Conservation (phyloP, 2,797 vertebrate species). For the Falco rusticolus region DNA sequence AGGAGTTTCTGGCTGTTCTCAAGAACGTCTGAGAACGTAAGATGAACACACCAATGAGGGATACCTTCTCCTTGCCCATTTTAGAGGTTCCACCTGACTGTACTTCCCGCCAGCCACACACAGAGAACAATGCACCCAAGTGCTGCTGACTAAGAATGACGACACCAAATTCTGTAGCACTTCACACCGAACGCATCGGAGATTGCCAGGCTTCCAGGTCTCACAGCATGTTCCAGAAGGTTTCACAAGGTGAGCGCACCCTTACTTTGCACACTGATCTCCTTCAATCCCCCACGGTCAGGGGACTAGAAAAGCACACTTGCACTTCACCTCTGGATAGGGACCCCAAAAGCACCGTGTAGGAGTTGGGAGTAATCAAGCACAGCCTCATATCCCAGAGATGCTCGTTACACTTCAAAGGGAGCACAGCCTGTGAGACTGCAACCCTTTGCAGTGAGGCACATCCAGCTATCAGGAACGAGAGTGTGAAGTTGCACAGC, state of each 20-base stretch:
- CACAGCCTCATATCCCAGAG: background rate
- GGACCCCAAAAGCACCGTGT: background rate
- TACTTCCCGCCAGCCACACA: background rate
- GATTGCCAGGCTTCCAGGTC: background rate
- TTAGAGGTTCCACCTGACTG: background rate
- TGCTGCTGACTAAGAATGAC: background rate
- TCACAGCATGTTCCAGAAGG: background rate
- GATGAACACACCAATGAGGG: background rate
- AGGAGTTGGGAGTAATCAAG: background rate
- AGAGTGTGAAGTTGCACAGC: accelerated
- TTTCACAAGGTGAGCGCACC: background rate
- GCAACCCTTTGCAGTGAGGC: background rate
- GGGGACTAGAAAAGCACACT: background rate
- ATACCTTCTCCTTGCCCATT: background rate
- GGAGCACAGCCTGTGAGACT: background rate
- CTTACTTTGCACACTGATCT: background rate
- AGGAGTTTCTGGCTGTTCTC: background rate
- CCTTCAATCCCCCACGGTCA: background rate
- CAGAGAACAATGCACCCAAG: background rate
- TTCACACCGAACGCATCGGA: background rate
- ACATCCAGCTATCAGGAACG: background rate
- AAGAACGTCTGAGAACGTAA: background rate
- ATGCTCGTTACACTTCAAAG: background rate
- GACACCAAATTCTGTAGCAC: background rate
- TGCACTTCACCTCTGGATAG: background rate